Evolutionary conservation across 2,113 vertebrate species (phyloP).

Genomic region (Ammospiza nelsoni): DNA sequence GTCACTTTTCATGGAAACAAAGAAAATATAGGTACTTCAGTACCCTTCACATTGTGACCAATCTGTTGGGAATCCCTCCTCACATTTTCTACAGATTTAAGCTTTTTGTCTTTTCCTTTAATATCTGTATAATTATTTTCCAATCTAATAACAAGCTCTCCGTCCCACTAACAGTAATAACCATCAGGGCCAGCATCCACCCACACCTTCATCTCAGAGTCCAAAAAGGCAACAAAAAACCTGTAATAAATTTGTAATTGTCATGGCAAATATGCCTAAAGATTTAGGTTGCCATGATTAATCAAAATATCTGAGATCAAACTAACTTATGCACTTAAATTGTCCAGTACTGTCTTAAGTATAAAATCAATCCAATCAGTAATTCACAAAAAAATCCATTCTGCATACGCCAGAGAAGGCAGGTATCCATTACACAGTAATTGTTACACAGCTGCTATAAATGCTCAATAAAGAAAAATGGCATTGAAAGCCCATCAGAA

Average conservation of each 20-base stretch:
- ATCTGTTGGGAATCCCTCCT: not conserved
- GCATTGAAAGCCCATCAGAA: not conserved
- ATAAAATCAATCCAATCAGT: slow-evolving; percentile 57
- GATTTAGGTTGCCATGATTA: not conserved
- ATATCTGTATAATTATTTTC: not conserved
- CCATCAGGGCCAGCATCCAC: not conserved
- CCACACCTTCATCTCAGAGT: not conserved
- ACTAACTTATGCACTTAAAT: slow-evolving; percentile 48
- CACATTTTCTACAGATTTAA: not conserved
- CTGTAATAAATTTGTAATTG: not conserved
- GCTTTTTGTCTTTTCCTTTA: not conserved
- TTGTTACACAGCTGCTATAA: not conserved
- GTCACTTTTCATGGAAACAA: not conserved
- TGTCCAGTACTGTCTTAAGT: not conserved
- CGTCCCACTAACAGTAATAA: not conserved
- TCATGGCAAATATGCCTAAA: not conserved
- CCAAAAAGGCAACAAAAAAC: not conserved
- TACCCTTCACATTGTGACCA: not conserved
- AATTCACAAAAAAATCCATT: slow-evolving; percentile 63
- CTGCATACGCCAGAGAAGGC: not conserved
- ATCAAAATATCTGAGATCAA: slow-evolving; percentile 1
- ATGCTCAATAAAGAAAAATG: not conserved
- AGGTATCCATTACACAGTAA: slow-evolving; percentile 39
- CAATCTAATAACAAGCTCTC: not conserved
- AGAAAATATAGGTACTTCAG: not conserved